Conservation (phyloP, 2,113 vertebrate species). For the Oxyruncus cristatus region DNA sequence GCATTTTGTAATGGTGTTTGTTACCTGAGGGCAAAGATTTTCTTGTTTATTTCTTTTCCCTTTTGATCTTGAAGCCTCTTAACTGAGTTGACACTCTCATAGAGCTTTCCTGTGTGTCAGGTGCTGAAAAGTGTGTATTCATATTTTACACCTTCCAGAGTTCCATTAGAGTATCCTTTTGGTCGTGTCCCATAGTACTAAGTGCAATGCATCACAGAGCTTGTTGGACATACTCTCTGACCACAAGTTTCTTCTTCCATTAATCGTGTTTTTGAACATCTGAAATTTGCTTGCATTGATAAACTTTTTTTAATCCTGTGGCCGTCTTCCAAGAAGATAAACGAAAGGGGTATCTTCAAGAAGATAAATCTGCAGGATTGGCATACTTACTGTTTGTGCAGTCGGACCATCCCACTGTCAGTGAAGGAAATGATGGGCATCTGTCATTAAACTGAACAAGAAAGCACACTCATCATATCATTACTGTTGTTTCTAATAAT, state of each 20-base stretch:
- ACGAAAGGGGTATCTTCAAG: neutral
- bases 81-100: neutral
- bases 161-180: neutral
- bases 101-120: neutral
- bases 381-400: neutral
- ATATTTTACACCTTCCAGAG: neutral
- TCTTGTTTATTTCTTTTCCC: neutral
- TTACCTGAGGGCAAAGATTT: neutral
- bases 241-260: neutral
- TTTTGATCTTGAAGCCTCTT: neutral
- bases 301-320: neutral
- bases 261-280: neutral
- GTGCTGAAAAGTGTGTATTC: neutral
- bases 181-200: neutral
- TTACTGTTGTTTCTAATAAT: neutral
- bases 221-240: neutral
- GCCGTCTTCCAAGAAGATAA: neutral
- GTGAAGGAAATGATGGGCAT: neutral
- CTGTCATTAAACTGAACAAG: neutral
- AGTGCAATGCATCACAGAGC: neutral
- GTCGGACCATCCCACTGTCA: neutral
- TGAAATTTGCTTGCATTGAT: neutral
- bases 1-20: neutral
- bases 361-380: neutral
- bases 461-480: neutral